Conservation (phyloP, 2,797 vertebrate genomes). For the Sebastes paucispinis region DNA sequence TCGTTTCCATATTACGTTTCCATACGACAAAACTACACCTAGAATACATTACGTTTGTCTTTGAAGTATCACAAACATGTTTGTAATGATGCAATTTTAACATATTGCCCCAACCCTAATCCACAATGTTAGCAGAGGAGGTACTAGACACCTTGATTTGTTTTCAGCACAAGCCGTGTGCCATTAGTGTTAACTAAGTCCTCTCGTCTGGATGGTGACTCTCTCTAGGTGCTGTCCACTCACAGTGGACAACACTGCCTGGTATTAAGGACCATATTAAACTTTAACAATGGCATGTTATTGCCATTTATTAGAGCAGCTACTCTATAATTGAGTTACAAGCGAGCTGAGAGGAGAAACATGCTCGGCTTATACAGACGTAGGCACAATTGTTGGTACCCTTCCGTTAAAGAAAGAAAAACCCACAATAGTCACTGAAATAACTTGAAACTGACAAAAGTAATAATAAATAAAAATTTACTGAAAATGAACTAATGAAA, state of each 20-base stretch:
- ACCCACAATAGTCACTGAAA: no score
- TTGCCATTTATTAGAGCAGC: constrained; percentile 67
- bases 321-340: constrained; percentile 69
- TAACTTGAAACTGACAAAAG: no score
- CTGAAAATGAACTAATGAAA: no score
- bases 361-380: constrained; percentile 51
- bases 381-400: no score
- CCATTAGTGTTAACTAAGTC: constrained; percentile 28
- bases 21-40: no score
- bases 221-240: constrained; percentile 47
- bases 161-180: constrained; percentile 18
- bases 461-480: no score
- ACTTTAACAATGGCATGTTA: constrained; percentile 73
- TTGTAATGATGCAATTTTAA: background rate
- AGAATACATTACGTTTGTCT: no score
- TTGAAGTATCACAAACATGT: no score
- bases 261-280: constrained; percentile 65
- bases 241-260: constrained; percentile 26
- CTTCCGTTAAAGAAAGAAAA: no score
- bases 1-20: no score
- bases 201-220: constrained; percentile 16
- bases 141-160: constrained; percentile 29
- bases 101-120: background rate
- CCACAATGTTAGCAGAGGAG: background rate
- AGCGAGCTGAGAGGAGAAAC: constrained; percentile 53